Conservation (phyloP, 30 jellyfish, hydroid and myxozoan species). For the Aurelia sp. region DNA sequence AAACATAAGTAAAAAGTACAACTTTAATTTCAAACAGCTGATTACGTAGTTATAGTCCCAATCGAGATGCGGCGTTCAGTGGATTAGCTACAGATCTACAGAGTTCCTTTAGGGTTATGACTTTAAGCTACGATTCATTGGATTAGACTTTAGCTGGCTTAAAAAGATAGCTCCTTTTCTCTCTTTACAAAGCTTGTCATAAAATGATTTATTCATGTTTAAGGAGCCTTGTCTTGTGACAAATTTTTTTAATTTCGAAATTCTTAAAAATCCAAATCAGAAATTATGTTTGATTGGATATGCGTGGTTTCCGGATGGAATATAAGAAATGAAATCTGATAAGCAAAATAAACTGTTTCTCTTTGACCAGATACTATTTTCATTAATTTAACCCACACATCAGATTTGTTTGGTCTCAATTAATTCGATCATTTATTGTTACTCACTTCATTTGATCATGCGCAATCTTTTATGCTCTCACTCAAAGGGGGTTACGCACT, state of each 20-base stretch:
- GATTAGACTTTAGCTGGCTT: neutral
- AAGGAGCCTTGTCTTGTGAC: neutral
- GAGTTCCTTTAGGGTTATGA: neutral
- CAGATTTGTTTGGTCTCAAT: conserved; percentile 31
- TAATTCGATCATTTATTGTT: conserved; percentile 20
- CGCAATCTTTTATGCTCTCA: too few relatives aligned
- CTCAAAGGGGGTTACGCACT: too few relatives aligned
- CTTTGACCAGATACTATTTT: neutral
- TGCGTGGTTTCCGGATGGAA: conserved; percentile 21
- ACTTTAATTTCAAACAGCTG: too few relatives aligned
- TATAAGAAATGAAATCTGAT: neutral
- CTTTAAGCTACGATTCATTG: neutral
- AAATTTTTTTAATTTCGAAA: neutral
- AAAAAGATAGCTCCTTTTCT: neutral
- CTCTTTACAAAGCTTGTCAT: conserved; percentile 3
- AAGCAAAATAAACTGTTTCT: conserved; percentile 28
- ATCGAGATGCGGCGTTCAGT: neutral
- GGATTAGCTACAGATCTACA: neutral
- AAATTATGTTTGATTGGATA: conserved; percentile 14
- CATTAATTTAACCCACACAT: conserved; percentile 28
- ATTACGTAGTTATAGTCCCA: too few relatives aligned
- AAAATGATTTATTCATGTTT: neutral
- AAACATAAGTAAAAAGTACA: too few relatives aligned
- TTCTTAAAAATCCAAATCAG: conserved; percentile 1
- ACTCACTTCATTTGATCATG: conserved; percentile 1